Evolutionary conservation across 2,113 vertebrate species (phyloP).

Genomic region (Hystrix cristata): DNA sequence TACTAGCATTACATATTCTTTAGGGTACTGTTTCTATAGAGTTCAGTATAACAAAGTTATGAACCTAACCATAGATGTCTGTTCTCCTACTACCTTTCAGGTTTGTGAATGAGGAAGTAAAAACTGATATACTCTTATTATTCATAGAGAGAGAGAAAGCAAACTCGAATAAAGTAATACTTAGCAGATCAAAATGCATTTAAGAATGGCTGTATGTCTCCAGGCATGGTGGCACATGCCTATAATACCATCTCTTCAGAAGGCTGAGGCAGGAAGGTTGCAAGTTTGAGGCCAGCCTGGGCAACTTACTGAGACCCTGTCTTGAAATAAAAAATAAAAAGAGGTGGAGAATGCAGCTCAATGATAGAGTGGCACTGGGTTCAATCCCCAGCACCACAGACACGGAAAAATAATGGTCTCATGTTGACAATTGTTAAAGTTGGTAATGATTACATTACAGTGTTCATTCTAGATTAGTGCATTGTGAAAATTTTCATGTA

Average conservation of each 20-base stretch:
- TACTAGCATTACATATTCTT: conserved; percentile 50
- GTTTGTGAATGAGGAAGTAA: conserved; percentile 46
- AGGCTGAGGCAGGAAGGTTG: background rate
- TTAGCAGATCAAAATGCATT: background rate
- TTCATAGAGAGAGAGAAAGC: background rate
- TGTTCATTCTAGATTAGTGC: background rate
- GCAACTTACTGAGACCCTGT: background rate
- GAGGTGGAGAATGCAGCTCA: background rate
- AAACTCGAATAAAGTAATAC: background rate
- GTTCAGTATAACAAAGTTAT: conserved; percentile 44
- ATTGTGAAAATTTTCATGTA: background rate
- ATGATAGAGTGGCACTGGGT: background rate
- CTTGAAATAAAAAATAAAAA: background rate
- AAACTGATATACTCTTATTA: conserved; percentile 23
- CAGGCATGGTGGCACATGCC: background rate
- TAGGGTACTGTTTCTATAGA: conserved; percentile 38
- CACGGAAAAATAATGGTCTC: conserved; percentile 2
- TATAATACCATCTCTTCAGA: background rate
- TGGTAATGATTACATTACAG: background rate
- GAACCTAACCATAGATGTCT: conserved; percentile 9
- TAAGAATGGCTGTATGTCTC: conserved; percentile 23
- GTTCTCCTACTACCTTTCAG: conserved; percentile 11
- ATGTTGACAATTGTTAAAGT: conserved; percentile 20
- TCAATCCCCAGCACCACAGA: background rate
- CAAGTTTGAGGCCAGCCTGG: background rate